A percentile compares a stretch with the other conserved stretches of the same genome.
Conservation (phyloP, 2,888 invertebrate species). For the Buathra laborator region DNA sequence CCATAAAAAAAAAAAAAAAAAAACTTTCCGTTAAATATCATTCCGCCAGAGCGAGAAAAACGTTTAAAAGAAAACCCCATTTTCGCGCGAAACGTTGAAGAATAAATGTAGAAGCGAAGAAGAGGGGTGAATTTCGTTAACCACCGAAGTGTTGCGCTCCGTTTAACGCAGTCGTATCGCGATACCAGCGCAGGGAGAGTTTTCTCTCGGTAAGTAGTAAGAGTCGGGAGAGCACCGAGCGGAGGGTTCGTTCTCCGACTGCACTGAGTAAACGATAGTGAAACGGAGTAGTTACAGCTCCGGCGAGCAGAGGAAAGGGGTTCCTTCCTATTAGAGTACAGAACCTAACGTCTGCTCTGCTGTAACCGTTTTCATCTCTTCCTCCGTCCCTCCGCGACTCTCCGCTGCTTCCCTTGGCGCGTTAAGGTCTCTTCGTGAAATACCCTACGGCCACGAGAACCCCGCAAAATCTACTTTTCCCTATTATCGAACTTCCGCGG, state of each 20-base stretch:
- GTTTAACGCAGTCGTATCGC: background rate
- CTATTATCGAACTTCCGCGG: slow-evolving; percentile 66
- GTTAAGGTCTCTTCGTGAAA: slow-evolving; percentile 56
- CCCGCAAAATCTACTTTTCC: slow-evolving; percentile 64
- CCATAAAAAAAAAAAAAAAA: no score
- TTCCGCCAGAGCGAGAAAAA: background rate
- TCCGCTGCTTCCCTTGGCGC: slow-evolving; percentile 34
- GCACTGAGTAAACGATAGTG: slow-evolving; percentile 22
- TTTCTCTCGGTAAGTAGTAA: background rate
- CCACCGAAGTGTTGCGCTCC: background rate
- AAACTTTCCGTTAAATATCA: no score
- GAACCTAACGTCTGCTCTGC: slow-evolving; percentile 11
- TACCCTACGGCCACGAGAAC: slow-evolving; percentile 42
- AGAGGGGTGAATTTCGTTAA: slow-evolving; percentile 6
- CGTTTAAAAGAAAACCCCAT: no score
- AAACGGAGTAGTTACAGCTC: background rate
- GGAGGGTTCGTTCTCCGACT: background rate
- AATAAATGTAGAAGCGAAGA: background rate
- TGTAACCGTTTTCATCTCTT: no score
- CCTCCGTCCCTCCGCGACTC: slow-evolving; percentile 34
- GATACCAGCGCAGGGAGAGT: background rate
- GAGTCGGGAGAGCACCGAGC: background rate
- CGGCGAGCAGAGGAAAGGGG: background rate
- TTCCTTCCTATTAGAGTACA: slow-evolving; percentile 23
- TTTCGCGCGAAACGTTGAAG: background rate